A percentile compares a stretch with the other conserved stretches of the same genome.
phyloP scores from a whole-genome alignment of 2,797 vertebrate species.

The Pogoniulus pusillus region DNA sequence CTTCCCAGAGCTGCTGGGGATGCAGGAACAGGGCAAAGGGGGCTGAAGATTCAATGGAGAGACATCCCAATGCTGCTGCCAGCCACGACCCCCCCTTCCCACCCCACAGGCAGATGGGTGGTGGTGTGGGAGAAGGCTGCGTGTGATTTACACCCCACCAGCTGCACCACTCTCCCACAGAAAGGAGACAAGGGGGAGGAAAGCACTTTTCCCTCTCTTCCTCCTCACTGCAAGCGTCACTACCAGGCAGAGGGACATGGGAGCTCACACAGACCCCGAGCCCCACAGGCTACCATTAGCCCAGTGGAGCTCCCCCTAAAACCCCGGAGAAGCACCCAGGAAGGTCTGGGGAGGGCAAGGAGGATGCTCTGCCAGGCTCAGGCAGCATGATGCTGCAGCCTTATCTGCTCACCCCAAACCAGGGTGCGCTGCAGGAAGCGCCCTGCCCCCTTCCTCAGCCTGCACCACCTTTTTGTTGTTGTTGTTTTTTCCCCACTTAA shows the following conservation, averaged over 20 bases:
- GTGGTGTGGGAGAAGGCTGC: neutral
- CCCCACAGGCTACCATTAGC: neutral
- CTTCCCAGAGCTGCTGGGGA: neutral
- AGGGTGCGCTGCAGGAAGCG: neutral
- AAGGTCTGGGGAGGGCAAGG: neutral
- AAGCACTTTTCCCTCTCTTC: neutral
- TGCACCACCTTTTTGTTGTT: neutral
- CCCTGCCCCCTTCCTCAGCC: neutral
- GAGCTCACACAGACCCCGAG: neutral
- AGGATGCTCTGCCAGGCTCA: neutral
- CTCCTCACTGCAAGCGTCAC: fast-evolving
- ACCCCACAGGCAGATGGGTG: neutral
- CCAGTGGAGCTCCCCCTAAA: fast-evolving
- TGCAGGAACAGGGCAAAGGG: fast-evolving
- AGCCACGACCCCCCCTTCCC: neutral
- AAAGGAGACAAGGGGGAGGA: neutral
- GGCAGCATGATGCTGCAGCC: neutral
- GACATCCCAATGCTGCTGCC: neutral
- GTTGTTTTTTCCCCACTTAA: neutral
- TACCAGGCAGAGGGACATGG: neutral
- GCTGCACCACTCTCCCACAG: neutral
- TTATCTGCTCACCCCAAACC: conserved; percentile 46
- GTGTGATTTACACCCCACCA: conserved; percentile 14
- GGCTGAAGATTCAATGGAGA: neutral
- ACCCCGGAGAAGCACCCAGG: fast-evolving